Evolutionary conservation across 2,113 vertebrate species (phyloP), one percentile per base, ranked within the genome.

Genomic region (Martes martes): DNA sequence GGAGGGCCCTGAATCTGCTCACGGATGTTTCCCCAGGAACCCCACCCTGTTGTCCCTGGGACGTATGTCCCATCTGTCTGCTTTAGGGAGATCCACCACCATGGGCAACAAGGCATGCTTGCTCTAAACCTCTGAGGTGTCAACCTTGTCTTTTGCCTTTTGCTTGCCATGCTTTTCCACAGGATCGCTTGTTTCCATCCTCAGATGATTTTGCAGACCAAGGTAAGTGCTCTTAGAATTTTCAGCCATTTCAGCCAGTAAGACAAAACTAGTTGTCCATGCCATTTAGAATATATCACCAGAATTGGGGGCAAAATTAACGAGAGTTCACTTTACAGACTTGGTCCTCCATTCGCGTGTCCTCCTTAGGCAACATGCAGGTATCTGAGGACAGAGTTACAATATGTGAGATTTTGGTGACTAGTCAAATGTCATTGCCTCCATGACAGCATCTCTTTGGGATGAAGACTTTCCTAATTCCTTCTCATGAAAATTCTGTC

Each of bases 41-140:
- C 52, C 23, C 81, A 1, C 18, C 15, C 1, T 42, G n/a, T 24
- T 42, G 36, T 61, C 65, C 39, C 31, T 11, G 45, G 18, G 6
- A 28, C 3, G 5, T 1, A 7, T 1, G 24, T 47, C 33, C 50
- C 23, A 39, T 42, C 39, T 7, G 1, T 1, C 50, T 45, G 42
- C 59, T 28, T 50, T 1, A 0, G 23, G 23, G 82, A 11, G 4
- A 6, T 59, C 67, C 18, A 69, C 15, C 9, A 24, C 2, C 0
- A 0, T 0, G 7, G 47, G 2, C 33, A 50, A 73, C 23, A 24
- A 28, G n/a, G 26, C 4, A 3, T 0, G 0, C 55, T 57, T 73
- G 7, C 33, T 79, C 11, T 36, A 21, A 69, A 2, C 14, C n/a
- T 83, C 19, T 9, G 52, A 52, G 24, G 2, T 47, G 1, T 47